These are phyloP conservation scores for Sitta carolinensis DNA, from an alignment of 2,797 vertebrate genomes.

Conservation along the genomic window DNA sequence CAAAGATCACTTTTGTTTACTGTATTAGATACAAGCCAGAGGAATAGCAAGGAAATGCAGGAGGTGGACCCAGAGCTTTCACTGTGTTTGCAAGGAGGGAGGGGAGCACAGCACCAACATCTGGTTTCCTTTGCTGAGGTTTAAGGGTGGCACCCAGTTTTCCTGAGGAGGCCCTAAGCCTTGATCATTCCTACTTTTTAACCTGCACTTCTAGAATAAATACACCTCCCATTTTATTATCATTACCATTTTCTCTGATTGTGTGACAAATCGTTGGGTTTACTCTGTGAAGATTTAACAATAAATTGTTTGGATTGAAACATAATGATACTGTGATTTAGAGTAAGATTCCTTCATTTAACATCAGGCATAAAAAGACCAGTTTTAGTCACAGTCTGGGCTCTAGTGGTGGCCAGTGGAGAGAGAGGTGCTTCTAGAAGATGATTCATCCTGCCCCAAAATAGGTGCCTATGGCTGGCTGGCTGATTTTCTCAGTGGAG, in stretches of 20 bases:
- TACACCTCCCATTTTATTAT: not conserved
- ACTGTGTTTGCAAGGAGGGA: not conserved
- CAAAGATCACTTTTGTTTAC: not conserved
- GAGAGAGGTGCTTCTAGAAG: not conserved
- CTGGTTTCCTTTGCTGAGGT: not conserved
- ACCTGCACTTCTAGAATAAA: not conserved
- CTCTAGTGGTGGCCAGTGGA: not conserved
- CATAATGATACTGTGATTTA: not conserved
- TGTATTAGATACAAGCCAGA: not conserved
- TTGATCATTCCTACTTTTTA: not conserved
- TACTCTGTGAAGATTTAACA: not conserved
- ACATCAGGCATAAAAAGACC: not conserved
- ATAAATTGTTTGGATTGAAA: not conserved
- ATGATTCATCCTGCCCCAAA: not conserved
- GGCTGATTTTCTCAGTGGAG: not conserved
- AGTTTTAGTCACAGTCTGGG: not conserved
- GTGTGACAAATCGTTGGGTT: not conserved
- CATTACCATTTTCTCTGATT: not conserved
- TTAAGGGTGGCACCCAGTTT: not conserved
- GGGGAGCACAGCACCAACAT: not conserved
- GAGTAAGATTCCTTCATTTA: not conserved
- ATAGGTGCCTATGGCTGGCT: not conserved
- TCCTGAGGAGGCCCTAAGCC: not conserved
- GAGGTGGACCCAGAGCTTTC: not conserved
- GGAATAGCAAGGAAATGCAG: not conserved